Conservation (phyloP, 2,888 invertebrate species). For the Emmelina monodactyla region DNA sequence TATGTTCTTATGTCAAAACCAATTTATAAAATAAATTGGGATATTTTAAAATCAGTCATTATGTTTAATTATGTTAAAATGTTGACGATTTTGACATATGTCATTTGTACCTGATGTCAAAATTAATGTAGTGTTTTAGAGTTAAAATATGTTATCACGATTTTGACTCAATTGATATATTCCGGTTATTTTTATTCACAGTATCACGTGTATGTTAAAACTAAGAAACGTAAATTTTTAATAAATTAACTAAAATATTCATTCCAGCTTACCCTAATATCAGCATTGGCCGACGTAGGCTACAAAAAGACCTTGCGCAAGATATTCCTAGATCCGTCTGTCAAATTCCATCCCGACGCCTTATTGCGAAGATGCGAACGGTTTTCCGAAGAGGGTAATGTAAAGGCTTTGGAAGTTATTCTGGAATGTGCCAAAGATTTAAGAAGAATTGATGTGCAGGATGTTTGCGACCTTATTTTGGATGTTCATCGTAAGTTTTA, state of each 20-base stretch:
- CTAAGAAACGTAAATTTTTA: background rate
- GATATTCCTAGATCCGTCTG: conserved; percentile 56
- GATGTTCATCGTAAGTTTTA: conserved; percentile 59
- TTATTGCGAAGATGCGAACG: conserved; percentile 59
- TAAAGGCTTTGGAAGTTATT: conserved; percentile 31
- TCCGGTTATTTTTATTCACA: conserved; percentile 3
- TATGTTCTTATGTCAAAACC: too few species aligned
- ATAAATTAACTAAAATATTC: background rate
- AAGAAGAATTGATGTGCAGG: conserved; percentile 34
- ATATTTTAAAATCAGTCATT: too few species aligned
- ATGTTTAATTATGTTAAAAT: too few species aligned
- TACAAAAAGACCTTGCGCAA: conserved; percentile 56
- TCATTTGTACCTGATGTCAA: too few species aligned
- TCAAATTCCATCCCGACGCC: conserved; percentile 58
- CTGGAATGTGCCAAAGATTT: conserved; percentile 38
- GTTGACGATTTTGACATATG: too few species aligned
- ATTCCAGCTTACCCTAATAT: conserved; percentile 48
- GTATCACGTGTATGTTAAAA: too few species aligned
- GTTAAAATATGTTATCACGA: too few species aligned
- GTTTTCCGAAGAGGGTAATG: conserved; percentile 43
- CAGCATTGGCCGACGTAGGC: conserved; percentile 63
- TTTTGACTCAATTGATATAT: too few species aligned
- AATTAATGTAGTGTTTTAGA: too few species aligned
- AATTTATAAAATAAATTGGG: too few species aligned
- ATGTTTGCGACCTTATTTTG: conserved; percentile 53